Evolutionary conservation across 1,140 invertebrate genomes (phyloP), one percentile per base, ranked within the genome.

Genomic region (Diachasmimorpha longicaudata): DNA sequence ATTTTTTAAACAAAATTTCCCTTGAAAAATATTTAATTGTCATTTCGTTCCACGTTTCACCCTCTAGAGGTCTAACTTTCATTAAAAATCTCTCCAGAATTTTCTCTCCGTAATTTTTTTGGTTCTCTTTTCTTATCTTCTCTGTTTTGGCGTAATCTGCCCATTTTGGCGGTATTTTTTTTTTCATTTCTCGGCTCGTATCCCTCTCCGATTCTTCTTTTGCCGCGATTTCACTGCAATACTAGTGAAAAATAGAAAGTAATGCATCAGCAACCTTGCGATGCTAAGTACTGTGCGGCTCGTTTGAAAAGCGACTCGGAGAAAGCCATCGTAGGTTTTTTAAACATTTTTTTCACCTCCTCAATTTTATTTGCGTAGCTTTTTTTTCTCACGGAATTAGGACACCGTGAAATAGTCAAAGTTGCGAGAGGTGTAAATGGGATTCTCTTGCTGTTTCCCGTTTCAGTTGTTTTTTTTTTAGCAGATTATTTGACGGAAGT

Each of bases 351-450:
- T 69, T 19, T 39, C 14, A n/a, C 16, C 16, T 69, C 31, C 5
- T 69, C 39, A 36, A 44, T 69, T 44, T 44, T 44, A 69, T 39
- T 58, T 73, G n/a, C 16, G 31, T 46, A 48, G 0, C 16, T 69
- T 70, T 21, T 71, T 70, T 70, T 75, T 75, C 36, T 31, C 36
- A 21, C 37, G 55, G 58, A 76, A 76, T 76, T 76, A 71, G 74
- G 69, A 76, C 74, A 70, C 46, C 74, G 68, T 76, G 74, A 76
- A 70, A 71, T 71, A 71, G 71, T 63, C 71, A 39, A 73, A 73
- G 37, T 42, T 46, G 68, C 68, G 36, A 25, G 13, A 42, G 42
- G 68, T 42, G 36, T 39, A 39, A 70, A 46, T 39, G 21, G 68
- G 16, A 70, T 42, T 70, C 31, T 70, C 23, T 11, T 70, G 68